These are phyloP conservation scores for Cochlearius cochlearius DNA, from an alignment of 2,113 vertebrate species.

Conservation along the genomic window DNA sequence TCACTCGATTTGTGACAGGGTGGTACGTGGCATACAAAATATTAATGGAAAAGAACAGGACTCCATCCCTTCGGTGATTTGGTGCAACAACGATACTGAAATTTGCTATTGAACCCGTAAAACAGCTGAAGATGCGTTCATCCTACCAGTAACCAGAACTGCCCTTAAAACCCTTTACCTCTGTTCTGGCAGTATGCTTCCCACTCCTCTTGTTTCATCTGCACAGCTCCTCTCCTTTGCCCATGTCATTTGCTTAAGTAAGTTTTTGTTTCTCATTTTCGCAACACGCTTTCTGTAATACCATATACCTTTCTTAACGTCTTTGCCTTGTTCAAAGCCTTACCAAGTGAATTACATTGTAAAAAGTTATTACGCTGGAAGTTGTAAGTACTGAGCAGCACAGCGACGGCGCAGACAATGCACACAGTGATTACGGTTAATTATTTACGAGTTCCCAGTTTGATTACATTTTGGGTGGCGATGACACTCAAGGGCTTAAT, in stretches of 20 bases:
- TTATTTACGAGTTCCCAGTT: not conserved
- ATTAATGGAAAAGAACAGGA: not conserved
- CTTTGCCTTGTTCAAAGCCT: not conserved
- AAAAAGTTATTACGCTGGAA: not conserved
- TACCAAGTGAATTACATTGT: not conserved
- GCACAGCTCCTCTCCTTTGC: not conserved
- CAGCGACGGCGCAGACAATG: not conserved
- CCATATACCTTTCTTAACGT: not conserved
- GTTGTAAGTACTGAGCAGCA: not conserved
- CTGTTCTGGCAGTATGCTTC: not conserved
- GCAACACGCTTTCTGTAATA: not conserved
- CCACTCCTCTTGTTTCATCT: not conserved
- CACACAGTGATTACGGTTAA: not conserved
- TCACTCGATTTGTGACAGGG: not conserved
- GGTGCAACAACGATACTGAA: not conserved
- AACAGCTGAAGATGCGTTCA: not conserved
- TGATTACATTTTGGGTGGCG: not conserved
- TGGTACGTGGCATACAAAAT: not conserved
- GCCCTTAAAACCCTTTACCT: not conserved
- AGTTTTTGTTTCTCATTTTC: not conserved
- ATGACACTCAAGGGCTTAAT: not conserved
- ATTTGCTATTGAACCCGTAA: not conserved
- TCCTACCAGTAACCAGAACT: not conserved
- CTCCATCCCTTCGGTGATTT: not conserved
- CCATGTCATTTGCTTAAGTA: not conserved